Evolutionary conservation across 2,113 vertebrate species (phyloP).

Genomic region (Petroica traversi): DNA sequence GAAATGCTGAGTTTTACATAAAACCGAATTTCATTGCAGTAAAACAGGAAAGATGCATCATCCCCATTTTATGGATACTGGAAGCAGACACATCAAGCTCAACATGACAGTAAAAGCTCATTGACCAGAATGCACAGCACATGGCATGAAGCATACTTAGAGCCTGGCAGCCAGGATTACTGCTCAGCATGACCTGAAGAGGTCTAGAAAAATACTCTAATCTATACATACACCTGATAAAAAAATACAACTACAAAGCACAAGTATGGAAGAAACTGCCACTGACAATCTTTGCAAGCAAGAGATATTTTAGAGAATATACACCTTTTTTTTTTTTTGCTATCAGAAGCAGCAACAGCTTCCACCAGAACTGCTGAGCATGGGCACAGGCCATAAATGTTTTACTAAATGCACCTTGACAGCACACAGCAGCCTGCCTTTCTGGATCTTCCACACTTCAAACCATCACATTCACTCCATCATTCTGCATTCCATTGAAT

Average conservation of each 20-base stretch:
- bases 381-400: background rate
- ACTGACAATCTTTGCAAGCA: background rate
- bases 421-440: background rate
- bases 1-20: background rate
- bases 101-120: background rate
- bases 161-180: background rate
- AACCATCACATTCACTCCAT: background rate
- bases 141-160: background rate
- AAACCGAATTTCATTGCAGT: background rate
- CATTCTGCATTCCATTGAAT: background rate
- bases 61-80: background rate
- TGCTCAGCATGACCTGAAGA: background rate
- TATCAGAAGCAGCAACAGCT: background rate
- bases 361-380: background rate
- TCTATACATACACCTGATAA: background rate
- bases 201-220: background rate
- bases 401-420: background rate
- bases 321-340: background rate
- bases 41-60: background rate
- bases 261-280: background rate
- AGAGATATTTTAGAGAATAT: background rate
- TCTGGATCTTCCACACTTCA: background rate
- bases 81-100: background rate
- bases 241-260: background rate
- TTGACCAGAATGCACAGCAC: background rate